Evolutionary conservation across 2,888 invertebrate genomes (phyloP).

Genomic region (Beris morrisii): DNA sequence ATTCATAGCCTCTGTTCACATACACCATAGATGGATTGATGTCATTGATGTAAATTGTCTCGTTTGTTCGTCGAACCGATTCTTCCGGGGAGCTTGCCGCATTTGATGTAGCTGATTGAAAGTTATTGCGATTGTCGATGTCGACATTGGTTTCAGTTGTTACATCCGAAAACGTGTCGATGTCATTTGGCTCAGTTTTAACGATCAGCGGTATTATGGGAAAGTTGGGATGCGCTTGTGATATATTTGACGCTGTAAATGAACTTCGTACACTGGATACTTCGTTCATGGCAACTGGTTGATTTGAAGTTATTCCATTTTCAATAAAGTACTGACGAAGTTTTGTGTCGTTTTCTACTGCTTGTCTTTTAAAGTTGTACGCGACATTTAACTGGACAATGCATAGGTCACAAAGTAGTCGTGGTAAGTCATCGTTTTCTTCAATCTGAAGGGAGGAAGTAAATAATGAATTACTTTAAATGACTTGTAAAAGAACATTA

Average conservation of each 20-base stretch:
- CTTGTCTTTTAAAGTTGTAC: constrained; percentile 41
- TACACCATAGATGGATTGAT: constrained; percentile 18
- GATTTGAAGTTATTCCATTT: constrained; percentile 37
- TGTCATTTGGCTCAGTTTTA: constrained; percentile 37
- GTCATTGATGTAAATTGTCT: constrained; percentile 10
- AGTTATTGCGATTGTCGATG: constrained; percentile 1
- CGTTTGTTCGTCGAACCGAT: constrained; percentile 2
- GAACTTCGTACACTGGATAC: constrained; percentile 17
- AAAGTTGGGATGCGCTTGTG: constrained; percentile 14
- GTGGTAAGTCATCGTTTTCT: constrained; percentile 41
- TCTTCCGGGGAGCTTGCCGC: constrained; percentile 22
- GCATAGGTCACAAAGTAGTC: constrained; percentile 41
- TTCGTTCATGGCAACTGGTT: constrained; percentile 13
- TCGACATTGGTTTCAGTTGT: constrained; percentile 35
- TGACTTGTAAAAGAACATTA: not conserved
- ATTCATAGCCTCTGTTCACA: constrained; percentile 19
- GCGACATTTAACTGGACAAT: constrained; percentile 43
- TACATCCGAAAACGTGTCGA: constrained; percentile 36
- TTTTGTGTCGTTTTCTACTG: constrained; percentile 41
- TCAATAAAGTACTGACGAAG: constrained; percentile 42
- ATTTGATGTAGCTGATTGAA: constrained; percentile 13
- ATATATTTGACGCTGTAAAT: constrained; percentile 11
- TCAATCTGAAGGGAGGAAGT: constrained; percentile 40
- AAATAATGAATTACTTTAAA: constrained; percentile 6
- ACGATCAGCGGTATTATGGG: constrained; percentile 35